Percentiles rank a stretch among this genome's conserved stretches.
Evolutionary conservation across 2,113 vertebrate species (phyloP).

Genomic region (Saimiri boliviensis): DNA sequence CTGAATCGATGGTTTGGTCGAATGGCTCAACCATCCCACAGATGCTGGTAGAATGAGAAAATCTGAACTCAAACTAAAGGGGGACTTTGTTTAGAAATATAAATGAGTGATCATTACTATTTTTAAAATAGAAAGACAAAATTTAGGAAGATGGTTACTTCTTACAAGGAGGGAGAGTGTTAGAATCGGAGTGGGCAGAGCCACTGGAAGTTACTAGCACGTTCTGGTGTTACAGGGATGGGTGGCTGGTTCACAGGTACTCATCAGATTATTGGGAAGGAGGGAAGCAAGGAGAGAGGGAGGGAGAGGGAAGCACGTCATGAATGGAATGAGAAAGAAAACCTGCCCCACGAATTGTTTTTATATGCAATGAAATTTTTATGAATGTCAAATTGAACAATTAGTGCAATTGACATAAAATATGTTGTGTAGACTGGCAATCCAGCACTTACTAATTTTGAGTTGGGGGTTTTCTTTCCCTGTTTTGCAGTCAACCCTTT

Average conservation of each 20-base stretch:
- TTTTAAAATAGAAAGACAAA: neutral
- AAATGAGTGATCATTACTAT: neutral
- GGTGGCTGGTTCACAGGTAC: neutral
- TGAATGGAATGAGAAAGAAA: neutral
- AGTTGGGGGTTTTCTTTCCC: neutral
- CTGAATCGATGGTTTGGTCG: neutral
- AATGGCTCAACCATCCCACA: accelerated
- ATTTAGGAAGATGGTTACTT: neutral
- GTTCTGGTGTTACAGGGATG: neutral
- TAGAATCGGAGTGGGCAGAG: neutral
- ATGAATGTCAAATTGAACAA: neutral
- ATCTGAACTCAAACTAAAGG: neutral
- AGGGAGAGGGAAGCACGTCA: neutral
- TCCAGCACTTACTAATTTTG: too few relatives aligned
- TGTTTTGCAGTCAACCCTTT: accelerated
- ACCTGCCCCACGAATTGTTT: neutral
- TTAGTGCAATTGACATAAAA: neutral
- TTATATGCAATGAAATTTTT: accelerated
- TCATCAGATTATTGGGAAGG: neutral
- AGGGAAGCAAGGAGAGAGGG: neutral
- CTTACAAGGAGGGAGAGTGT: neutral
- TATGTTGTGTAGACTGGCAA: accelerated
- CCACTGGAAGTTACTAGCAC: accelerated
- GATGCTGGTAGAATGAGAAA: neutral
- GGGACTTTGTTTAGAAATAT: neutral